Conservation (phyloP, 1,140 invertebrate genomes). For the Eriocheir sinensis region DNA sequence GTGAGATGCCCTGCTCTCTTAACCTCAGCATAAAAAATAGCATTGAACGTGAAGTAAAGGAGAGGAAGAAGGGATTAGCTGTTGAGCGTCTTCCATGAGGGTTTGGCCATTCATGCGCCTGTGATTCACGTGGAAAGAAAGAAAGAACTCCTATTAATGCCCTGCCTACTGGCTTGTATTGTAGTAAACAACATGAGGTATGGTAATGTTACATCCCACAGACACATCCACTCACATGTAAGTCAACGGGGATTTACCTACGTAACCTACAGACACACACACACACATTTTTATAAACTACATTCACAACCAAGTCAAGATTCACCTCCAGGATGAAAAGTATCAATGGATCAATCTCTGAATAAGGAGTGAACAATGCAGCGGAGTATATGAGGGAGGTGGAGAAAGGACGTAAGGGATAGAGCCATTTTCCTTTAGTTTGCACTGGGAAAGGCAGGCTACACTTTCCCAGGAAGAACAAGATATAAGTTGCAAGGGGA, state of each 20-base stretch:
- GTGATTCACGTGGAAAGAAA: background rate
- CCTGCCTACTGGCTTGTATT: slow-evolving; percentile 34
- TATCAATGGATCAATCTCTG: background rate
- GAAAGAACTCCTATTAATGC: slow-evolving; percentile 41
- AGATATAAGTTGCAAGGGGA: no score
- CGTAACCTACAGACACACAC: background rate
- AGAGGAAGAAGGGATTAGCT: background rate
- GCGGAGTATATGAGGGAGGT: no score
- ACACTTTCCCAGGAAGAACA: no score
- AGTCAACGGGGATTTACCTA: background rate
- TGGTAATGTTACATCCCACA: background rate
- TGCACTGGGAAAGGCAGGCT: no score
- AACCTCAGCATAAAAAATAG: no score
- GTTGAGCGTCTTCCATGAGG: background rate
- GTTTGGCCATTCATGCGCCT: background rate
- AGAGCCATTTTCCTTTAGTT: no score
- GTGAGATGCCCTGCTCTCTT: background rate
- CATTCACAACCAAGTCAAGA: slow-evolving; percentile 29
- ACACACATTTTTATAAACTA: slow-evolving; percentile 7
- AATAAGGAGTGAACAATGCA: no score
- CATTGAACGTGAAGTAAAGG: background rate
- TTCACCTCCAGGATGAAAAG: slow-evolving; percentile 12
- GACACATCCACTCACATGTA: background rate
- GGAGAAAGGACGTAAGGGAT: no score
- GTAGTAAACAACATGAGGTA: slow-evolving; percentile 43